Evolutionary conservation across 2,797 vertebrate species (phyloP).

Genomic region (Hypotaenidia philippensis): DNA sequence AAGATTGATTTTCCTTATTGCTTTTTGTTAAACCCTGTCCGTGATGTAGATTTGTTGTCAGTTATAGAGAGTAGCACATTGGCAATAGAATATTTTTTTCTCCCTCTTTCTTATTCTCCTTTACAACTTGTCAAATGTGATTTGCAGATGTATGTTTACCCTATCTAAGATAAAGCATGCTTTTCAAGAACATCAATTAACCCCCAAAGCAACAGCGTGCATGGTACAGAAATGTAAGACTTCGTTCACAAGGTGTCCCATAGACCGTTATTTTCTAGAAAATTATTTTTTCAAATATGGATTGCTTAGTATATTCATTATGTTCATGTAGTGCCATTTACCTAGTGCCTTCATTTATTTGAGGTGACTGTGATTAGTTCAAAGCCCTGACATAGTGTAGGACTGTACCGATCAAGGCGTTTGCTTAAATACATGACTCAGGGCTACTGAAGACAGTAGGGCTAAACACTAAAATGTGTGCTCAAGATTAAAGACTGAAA

Average conservation of each 20-base stretch:
- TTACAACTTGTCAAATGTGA: background rate
- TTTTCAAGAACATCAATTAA: background rate
- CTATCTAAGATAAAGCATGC: background rate
- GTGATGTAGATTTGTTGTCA: conserved; percentile 7
- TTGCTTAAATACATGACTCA: background rate
- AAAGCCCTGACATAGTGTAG: background rate
- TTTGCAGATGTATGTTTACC: background rate
- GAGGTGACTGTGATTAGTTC: background rate
- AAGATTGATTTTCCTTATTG: background rate
- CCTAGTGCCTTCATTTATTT: conserved; percentile 6
- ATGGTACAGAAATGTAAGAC: background rate
- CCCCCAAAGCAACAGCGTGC: background rate
- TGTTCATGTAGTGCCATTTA: conserved; percentile 1
- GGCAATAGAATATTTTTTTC: background rate
- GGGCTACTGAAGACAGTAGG: background rate
- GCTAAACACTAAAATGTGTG: background rate
- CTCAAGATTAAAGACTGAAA: background rate
- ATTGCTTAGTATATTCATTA: background rate
- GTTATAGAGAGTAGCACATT: background rate
- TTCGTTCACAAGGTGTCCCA: background rate
- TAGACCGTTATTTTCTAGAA: background rate
- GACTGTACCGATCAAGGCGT: background rate
- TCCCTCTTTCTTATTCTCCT: background rate
- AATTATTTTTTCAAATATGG: background rate
- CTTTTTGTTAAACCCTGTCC: background rate